Evolutionary conservation across 2,888 invertebrate genomes (phyloP).

Genomic region (Tubulanus polymorphus): DNA sequence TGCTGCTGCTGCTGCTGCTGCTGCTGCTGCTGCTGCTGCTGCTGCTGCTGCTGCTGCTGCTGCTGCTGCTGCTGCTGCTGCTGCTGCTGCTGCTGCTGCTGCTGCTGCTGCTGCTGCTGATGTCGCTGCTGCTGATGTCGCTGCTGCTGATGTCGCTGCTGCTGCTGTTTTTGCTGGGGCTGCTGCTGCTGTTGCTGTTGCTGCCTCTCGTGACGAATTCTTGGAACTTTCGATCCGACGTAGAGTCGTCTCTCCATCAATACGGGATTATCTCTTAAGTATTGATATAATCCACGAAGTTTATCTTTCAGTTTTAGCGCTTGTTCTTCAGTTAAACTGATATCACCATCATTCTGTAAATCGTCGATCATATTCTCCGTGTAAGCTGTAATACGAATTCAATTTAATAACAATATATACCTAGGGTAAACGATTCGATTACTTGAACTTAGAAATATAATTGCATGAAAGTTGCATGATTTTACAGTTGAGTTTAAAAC

Average conservation of each 20-base stretch:
- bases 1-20: too few relatives aligned
- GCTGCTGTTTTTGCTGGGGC: too few relatives aligned
- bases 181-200: too few relatives aligned
- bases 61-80: not conserved
- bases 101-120: too few relatives aligned
- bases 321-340: conserved; percentile 16
- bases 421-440: not conserved
- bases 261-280: conserved; percentile 25
- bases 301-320: conserved; percentile 13
- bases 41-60: not conserved
- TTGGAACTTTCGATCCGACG: conserved; percentile 24
- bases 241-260: conserved; percentile 28
- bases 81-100: not conserved
- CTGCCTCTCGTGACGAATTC: too few relatives aligned
- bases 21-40: not conserved
- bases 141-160: too few relatives aligned
- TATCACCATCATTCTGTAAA: not conserved
- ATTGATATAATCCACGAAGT: conserved; percentile 26
- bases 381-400: not conserved
- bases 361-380: conserved; percentile 1
- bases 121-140: too few relatives aligned
- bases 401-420: not conserved
- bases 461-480: too few relatives aligned
- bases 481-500: too few relatives aligned
- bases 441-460: too few relatives aligned